phyloP scores from a whole-genome alignment of 2,888 invertebrate species.

The Acleris holmiana region DNA sequence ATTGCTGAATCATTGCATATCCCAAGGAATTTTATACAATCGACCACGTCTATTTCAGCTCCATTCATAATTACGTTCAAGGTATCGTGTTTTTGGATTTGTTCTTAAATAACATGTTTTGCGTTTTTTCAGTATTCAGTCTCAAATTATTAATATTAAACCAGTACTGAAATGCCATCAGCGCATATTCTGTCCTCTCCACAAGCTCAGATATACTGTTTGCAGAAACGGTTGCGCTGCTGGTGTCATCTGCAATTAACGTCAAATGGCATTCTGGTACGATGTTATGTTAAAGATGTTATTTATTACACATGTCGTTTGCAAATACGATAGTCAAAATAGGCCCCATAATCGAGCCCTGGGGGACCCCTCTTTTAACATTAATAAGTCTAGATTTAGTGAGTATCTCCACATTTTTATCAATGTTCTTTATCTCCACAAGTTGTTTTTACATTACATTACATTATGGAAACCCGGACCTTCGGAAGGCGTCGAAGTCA shows the following conservation, averaged over 20 bases:
- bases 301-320: not conserved
- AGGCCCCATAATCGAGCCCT: conserved; percentile 5
- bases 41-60: too few relatives aligned
- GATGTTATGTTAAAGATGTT: not conserved
- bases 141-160: not conserved
- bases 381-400: not conserved
- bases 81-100: not conserved
- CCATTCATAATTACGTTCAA: too few relatives aligned
- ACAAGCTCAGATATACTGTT: not conserved
- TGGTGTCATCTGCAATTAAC: conserved; percentile 2
- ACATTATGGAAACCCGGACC: too few relatives aligned
- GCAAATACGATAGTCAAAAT: not conserved
- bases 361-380: not conserved
- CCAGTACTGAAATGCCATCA: conserved; percentile 1
- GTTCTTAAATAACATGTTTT: not conserved
- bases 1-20: too few relatives aligned
- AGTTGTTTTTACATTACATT: not conserved
- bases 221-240: conserved; percentile 4
- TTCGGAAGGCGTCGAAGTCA: too few relatives aligned
- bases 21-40: too few relatives aligned
- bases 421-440: not conserved
- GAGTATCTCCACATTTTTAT: not conserved
- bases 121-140: not conserved
- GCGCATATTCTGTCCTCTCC: not conserved
- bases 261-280: not conserved